phyloP scores from a whole-genome alignment of 2,888 invertebrate genomes.

The Gari tellinella region DNA sequence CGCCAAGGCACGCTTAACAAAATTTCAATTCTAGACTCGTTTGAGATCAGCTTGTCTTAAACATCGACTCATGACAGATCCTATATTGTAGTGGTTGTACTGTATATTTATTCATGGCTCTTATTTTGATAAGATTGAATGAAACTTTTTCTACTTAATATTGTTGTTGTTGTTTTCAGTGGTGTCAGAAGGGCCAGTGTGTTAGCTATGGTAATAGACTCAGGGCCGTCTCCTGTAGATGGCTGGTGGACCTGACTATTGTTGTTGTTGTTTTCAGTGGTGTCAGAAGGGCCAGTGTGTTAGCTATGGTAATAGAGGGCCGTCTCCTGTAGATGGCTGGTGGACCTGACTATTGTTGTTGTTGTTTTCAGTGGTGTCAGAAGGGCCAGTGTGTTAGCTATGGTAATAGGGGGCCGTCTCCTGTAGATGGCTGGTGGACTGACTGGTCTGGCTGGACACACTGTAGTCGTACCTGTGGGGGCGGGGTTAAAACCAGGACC shows the following conservation, averaged over 20 bases:
- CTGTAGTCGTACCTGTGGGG: conserved; percentile 78
- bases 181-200: conserved; percentile 78
- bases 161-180: conserved; percentile 67
- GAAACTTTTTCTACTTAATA: too few relatives aligned
- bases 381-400: conserved; percentile 73
- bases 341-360: too few relatives aligned
- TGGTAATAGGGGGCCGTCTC: conserved; percentile 64
- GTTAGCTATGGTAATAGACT: conserved; percentile 64
- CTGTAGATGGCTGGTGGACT: conserved; percentile 79
- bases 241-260: conserved; percentile 82
- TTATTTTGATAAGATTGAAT: too few relatives aligned
- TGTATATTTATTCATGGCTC: too few relatives aligned
- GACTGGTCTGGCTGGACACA: conserved; percentile 75
- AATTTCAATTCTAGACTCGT: too few relatives aligned
- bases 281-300: conserved; percentile 76
- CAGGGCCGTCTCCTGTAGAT: conserved; percentile 69
- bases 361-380: conserved; percentile 77
- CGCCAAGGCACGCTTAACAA: too few relatives aligned
- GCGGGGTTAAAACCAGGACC: conserved; percentile 73
- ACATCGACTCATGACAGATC: too few relatives aligned
- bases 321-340: conserved; percentile 73
- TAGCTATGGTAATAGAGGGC: conserved; percentile 63
- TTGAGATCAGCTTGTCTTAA: too few relatives aligned
- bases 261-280: conserved; percentile 74
- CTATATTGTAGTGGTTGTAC: too few relatives aligned